Evolutionary conservation across 2,113 vertebrate species (phyloP), one percentile per base, ranked within the genome.

Genomic region (Spheniscus mendiculus): DNA sequence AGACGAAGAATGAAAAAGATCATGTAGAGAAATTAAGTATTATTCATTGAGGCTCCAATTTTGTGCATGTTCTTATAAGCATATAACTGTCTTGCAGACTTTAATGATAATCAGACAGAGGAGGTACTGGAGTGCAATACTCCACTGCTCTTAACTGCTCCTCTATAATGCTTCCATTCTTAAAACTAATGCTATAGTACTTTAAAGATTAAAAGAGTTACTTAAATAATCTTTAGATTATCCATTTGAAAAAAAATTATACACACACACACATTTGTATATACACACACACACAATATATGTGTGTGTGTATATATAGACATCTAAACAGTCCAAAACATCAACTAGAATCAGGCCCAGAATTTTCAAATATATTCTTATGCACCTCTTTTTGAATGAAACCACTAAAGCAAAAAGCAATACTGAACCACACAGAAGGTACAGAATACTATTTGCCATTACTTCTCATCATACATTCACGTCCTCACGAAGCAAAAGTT

Each of bases 231-330:
- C 18, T 76, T 80, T 66, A 29, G 78, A 65, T 66, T 66, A 40
- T 12, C 56, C 1, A 38, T 56, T 56, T 69, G 12, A 23, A 59
- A 76, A 63, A 74, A 47, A 70, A 11, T 20, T 23, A 27, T 5
- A 80, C 1, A 30, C 3, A 81, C 3, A 81, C 9, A 3, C 4
- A 29, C 2, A 3, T 7, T 3, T 32, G 6, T 34, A 42, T 42
- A 42, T 15, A 42, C 6, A 42, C 6, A 42, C 14, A 42, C 6
- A 42, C 42, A 42, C 6, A 42, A 45, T 6, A 38, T 42, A 14
- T 42, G 42, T 42, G 42, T 42, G 42, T 42, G 42, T 42, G 23
- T 15, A 5, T 69, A 9, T 21, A 80, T 53, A 78, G 8, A 21
- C 21, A 80, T 5, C 22, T 92, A 30, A 72, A n/a, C 6, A 59